Conservation (phyloP, 2,888 invertebrate genomes). For the Melanophora roralis region DNA sequence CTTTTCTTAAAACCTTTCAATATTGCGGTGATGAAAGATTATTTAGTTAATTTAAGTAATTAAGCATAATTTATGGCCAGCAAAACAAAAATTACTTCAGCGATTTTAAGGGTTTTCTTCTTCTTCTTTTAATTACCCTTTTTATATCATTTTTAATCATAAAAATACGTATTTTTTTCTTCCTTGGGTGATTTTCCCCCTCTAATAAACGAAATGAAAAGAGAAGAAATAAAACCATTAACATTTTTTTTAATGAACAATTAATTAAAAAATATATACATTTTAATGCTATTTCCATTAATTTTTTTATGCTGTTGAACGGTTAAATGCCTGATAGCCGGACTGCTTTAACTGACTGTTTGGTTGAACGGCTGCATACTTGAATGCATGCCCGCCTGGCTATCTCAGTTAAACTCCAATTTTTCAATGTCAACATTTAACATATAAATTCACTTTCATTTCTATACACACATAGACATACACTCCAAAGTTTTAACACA, state of each 20-base stretch:
- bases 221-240: constrained; percentile 32
- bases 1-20: neutral
- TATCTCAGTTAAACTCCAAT: constrained; percentile 36
- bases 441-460: constrained; percentile 67
- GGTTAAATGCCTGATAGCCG: constrained; percentile 8
- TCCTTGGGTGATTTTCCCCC: neutral
- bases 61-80: constrained; percentile 1
- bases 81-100: neutral
- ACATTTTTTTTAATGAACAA: constrained; percentile 56
- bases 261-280: constrained; percentile 45
- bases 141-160: neutral
- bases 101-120: neutral
- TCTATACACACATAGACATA: constrained; percentile 17
- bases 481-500: constrained; percentile 12
- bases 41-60: neutral
- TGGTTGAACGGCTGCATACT: neutral
- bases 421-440: constrained; percentile 61
- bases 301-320: neutral
- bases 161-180: neutral
- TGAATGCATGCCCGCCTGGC: constrained; percentile 18
- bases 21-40: neutral
- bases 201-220: neutral
- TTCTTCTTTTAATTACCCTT: constrained; percentile 1
- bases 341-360: neutral
- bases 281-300: constrained; percentile 47